A percentile compares a stretch with the other conserved stretches of the same genome.
Conservation (phyloP, 2,113 vertebrate species). For the Takifugu flavidus region DNA sequence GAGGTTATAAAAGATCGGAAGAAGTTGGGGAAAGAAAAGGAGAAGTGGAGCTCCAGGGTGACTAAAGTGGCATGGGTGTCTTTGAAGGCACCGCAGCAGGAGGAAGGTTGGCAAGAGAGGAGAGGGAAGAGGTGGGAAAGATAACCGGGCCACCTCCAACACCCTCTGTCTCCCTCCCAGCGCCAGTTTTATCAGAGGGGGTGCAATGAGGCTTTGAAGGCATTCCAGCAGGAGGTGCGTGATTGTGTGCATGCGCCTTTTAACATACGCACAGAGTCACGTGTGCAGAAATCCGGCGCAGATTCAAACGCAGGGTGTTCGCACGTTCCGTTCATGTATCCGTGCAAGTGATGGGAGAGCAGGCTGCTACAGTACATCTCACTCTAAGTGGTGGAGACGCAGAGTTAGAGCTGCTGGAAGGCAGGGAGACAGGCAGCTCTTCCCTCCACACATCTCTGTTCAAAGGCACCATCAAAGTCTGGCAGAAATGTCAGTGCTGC, state of each 20-base stretch:
- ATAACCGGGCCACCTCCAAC: slow-evolving; percentile 54
- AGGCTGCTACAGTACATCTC: slow-evolving; percentile 51
- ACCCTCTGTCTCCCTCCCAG: slow-evolving; percentile 26
- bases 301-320: background rate
- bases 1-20: slow-evolving; percentile 36
- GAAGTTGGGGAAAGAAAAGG: slow-evolving; percentile 16
- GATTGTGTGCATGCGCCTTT: slow-evolving; percentile 24
- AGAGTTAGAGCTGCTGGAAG: slow-evolving; percentile 58
- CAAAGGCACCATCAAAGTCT: slow-evolving; percentile 79
- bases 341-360: slow-evolving; percentile 30
- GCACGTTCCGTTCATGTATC: slow-evolving; percentile 4
- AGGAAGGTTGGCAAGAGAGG: slow-evolving; percentile 3
- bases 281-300: slow-evolving; percentile 17
- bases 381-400: slow-evolving; percentile 47
- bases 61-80: slow-evolving; percentile 50
- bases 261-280: background rate
- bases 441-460: slow-evolving; percentile 75
- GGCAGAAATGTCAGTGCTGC: slow-evolving; percentile 78
- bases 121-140: slow-evolving; percentile 40
- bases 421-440: slow-evolving; percentile 64
- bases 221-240: slow-evolving; percentile 50
- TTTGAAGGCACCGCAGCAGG: slow-evolving; percentile 61
- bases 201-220: slow-evolving; percentile 61
- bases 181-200: slow-evolving; percentile 37
- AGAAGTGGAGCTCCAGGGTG: slow-evolving; percentile 31